Conservation (phyloP, 1,140 invertebrate genomes). For the Copidosoma floridanum region DNA sequence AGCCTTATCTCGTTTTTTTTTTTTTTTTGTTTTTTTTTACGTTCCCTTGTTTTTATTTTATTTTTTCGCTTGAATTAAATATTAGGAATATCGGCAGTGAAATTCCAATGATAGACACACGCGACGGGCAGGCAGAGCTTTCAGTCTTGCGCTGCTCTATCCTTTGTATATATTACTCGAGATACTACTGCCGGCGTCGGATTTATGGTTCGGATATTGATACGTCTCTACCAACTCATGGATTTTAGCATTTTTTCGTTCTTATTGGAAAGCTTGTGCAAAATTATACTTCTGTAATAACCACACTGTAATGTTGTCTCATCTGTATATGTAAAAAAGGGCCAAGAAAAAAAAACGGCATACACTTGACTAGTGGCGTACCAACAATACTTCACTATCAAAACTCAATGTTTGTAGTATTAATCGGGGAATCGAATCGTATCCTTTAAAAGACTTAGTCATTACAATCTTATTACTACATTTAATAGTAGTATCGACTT, state of each 20-base stretch:
- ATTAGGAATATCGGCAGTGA: slow-evolving; percentile 60
- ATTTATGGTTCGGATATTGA: too few species aligned
- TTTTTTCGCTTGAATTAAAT: slow-evolving; percentile 47
- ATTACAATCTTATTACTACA: neutral
- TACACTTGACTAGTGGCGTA: slow-evolving; percentile 8
- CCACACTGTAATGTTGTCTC: too few species aligned
- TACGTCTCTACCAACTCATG: too few species aligned
- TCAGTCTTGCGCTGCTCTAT: slow-evolving; percentile 42
- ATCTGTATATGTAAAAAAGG: too few species aligned
- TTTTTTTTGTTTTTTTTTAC: slow-evolving; percentile 28
- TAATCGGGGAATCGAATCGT: slow-evolving; percentile 17
- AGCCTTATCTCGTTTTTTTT: slow-evolving; percentile 27
- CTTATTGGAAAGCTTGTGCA: too few species aligned
- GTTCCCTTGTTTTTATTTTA: slow-evolving; percentile 27
- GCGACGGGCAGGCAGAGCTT: slow-evolving; percentile 40
- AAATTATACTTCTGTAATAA: too few species aligned
- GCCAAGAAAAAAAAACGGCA: too few species aligned
- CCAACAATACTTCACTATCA: too few species aligned
- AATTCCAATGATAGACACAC: slow-evolving; percentile 57
- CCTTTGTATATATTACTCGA: too few species aligned
- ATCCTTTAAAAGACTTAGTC: neutral
- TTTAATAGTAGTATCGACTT: neutral
- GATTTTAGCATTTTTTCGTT: too few species aligned
- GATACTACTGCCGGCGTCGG: too few species aligned
- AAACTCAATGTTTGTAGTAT: too few species aligned